Evolutionary conservation across 2,888 invertebrate species (phyloP).

Genomic region (Phanerotoma sp.): DNA sequence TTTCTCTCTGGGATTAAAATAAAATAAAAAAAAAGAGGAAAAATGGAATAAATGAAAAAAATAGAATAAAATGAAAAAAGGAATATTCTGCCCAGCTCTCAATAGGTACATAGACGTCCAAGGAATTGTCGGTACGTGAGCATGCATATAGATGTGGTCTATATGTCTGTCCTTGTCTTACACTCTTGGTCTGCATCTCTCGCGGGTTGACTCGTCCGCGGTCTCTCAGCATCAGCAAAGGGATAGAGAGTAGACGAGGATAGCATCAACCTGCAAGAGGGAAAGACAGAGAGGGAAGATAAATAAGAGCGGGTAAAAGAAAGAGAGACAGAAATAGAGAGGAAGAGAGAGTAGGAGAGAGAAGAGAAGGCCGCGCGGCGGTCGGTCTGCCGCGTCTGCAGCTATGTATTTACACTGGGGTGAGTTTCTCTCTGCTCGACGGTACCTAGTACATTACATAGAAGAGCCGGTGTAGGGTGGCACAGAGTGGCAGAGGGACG

Average conservation of each 20-base stretch:
- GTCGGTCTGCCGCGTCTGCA: slow-evolving; percentile 38
- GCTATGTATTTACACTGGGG: slow-evolving; percentile 51
- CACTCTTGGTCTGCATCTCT: slow-evolving; percentile 30
- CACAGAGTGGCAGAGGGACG: slow-evolving; percentile 24
- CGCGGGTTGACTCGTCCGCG: slow-evolving; percentile 43
- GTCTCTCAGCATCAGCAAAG: slow-evolving; percentile 17
- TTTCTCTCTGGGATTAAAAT: slow-evolving; percentile 9
- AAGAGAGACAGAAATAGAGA: too few relatives aligned
- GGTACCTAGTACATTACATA: slow-evolving; percentile 44
- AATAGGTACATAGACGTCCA: slow-evolving; percentile 7
- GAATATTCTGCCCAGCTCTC: slow-evolving; percentile 6
- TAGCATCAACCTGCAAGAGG: too few relatives aligned
- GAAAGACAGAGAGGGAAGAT: slow-evolving; percentile 9
- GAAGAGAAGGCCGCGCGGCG: slow-evolving; percentile 21
- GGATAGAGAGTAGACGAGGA: slow-evolving; percentile 8
- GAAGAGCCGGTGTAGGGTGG: slow-evolving; percentile 35
- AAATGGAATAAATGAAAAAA: neutral
- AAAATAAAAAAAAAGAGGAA: neutral
- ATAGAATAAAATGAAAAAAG: slow-evolving; percentile 21
- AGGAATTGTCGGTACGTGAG: slow-evolving; percentile 25
- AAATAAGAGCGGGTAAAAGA: too few relatives aligned
- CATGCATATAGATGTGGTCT: slow-evolving; percentile 25
- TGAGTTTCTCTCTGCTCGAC: slow-evolving; percentile 36
- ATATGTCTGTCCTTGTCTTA: slow-evolving; percentile 18
- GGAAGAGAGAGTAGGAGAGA: slow-evolving; percentile 17